A percentile compares a stretch with the other conserved stretches of the same genome.
phyloP scores from a whole-genome alignment of 2,888 invertebrate genomes.

The Tipula helvola region DNA sequence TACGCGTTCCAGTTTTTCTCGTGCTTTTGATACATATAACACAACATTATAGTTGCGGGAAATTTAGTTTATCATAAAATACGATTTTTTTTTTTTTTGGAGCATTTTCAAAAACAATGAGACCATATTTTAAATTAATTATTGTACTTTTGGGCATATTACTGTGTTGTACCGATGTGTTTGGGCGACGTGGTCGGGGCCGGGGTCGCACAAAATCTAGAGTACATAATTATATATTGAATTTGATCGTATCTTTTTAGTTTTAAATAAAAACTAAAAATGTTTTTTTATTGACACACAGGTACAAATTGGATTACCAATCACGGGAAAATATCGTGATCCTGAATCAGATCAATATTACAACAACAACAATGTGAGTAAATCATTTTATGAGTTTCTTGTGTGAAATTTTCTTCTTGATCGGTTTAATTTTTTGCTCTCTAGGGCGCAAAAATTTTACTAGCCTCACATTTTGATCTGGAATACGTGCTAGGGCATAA shows the following conservation, averaged over 20 bases:
- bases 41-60: background rate
- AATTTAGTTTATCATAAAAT: conserved; percentile 8
- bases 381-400: background rate
- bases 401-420: background rate
- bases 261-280: background rate
- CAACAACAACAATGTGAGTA: conserved; percentile 71
- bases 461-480: conserved; percentile 84
- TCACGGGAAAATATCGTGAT: conserved; percentile 80
- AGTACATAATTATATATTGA: conserved; percentile 32
- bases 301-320: conserved; percentile 76
- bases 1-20: background rate
- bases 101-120: conserved; percentile 22
- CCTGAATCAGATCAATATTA: conserved; percentile 85
- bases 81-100: background rate
- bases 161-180: conserved; percentile 30
- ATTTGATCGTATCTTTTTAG: background rate
- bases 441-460: conserved; percentile 82
- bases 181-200: conserved; percentile 54
- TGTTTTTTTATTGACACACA: conserved; percentile 22
- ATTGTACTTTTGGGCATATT: conserved; percentile 30
- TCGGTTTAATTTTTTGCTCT: background rate
- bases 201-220: conserved; percentile 65
- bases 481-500: conserved; percentile 91
- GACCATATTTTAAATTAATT: conserved; percentile 25
- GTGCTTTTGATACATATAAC: background rate